Evolutionary conservation across 2,888 invertebrate genomes (phyloP).

Genomic region (Aphrophora alni): DNA sequence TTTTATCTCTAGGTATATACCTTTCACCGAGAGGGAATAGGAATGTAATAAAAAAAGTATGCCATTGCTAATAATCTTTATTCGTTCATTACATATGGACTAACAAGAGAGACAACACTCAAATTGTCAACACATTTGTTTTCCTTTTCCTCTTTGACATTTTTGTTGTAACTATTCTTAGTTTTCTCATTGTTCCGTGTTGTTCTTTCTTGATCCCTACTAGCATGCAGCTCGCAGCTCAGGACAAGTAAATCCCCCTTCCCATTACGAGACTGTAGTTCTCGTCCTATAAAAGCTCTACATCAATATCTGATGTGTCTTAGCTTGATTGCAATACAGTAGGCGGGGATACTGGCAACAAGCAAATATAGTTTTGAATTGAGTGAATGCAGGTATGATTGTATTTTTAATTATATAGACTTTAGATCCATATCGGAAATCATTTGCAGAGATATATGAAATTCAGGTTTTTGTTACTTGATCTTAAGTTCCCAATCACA

Average conservation of each 20-base stretch:
- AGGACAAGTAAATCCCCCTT: conserved; percentile 33
- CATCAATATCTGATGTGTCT: not conserved
- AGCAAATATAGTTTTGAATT: not conserved
- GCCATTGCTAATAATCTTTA: not conserved
- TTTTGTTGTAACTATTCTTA: not conserved
- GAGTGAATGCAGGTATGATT: not conserved
- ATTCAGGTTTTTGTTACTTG: not conserved
- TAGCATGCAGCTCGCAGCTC: conserved; percentile 22
- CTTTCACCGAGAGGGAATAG: not conserved
- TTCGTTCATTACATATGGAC: not conserved
- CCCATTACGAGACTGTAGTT: conserved; percentile 26
- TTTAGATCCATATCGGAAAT: not conserved
- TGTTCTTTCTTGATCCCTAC: conserved; percentile 11
- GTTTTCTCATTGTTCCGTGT: not conserved
- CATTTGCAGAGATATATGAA: not conserved
- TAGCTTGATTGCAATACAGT: not conserved
- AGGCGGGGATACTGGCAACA: not conserved
- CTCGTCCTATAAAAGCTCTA: conserved; percentile 11
- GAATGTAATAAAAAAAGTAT: not conserved
- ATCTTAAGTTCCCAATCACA: not conserved
- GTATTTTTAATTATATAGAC: not conserved
- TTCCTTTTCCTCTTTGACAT: not conserved
- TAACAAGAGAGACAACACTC: not conserved
- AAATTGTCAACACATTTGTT: not conserved
- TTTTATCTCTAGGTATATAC: conserved; percentile 29